These are phyloP conservation scores for Rhinoderma darwinii DNA, from an alignment of 2,113 vertebrate genomes.

Conservation along the genomic window DNA sequence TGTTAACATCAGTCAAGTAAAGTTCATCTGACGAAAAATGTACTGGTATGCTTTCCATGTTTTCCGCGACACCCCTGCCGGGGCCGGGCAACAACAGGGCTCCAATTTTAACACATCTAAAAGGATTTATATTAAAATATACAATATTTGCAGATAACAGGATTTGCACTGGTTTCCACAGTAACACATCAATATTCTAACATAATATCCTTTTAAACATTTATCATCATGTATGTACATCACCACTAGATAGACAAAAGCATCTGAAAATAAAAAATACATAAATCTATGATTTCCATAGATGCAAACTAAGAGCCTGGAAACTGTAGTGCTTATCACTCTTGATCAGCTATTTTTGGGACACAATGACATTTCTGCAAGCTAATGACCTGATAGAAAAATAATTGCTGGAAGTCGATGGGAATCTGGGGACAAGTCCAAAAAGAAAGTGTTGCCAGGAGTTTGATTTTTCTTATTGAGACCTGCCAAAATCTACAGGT, in stretches of 20 bases:
- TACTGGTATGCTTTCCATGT: too few relatives aligned
- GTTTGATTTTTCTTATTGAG: constrained; percentile 46
- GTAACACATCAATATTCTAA: neutral
- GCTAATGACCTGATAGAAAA: constrained; percentile 52
- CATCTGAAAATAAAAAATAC: neutral
- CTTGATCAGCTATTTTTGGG: neutral
- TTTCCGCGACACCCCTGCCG: too few relatives aligned
- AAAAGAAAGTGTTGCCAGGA: constrained; percentile 59
- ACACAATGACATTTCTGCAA: constrained; percentile 17
- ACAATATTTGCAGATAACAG: too few relatives aligned
- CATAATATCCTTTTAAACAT: neutral
- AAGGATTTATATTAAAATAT: too few relatives aligned
- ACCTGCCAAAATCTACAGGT: constrained; percentile 72
- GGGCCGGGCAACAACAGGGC: too few relatives aligned
- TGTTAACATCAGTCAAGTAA: too few relatives aligned
- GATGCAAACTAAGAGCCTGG: constrained; percentile 1
- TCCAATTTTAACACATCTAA: too few relatives aligned
- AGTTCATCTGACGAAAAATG: too few relatives aligned
- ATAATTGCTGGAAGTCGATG: constrained; percentile 69
- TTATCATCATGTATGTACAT: too few relatives aligned
- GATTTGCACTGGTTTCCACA: too few relatives aligned
- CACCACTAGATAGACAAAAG: neutral
- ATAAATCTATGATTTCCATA: neutral
- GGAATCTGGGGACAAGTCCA: constrained; percentile 62
- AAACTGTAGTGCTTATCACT: neutral